Evolutionary conservation across 2,888 invertebrate species (phyloP), one percentile per base, ranked within the genome.

Genomic region (Buathra laborator): DNA sequence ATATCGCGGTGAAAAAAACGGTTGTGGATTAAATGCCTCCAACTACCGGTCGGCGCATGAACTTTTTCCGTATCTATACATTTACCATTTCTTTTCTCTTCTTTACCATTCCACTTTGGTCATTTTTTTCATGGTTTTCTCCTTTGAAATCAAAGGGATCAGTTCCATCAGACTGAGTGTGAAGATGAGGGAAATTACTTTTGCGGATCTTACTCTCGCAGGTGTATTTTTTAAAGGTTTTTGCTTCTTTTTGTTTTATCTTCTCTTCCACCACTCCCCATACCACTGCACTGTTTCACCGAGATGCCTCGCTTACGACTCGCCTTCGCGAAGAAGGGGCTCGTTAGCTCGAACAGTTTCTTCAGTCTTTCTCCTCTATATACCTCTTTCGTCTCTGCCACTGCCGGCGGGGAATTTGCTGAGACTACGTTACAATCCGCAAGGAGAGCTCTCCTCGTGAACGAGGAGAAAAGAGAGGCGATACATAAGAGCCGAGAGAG

Each of bases 11-110:
- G 7, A 79, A 79, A 75, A 85, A 79, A 85, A 82, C 7, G 78
- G 78, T 82, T 79, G 66, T 56, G 79, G 80, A 85, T 83, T 83
- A 80, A 83, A 79, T 71, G 79, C 46, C 51, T 29, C 4, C n/a
- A 46, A 74, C 46, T 66, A 48, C 74, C 68, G 66, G 78, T 56
- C 56, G 24, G 56, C 3, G 62, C 48, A 75, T 66, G 32, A 59
- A 70, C 64, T 79, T 82, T 79, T 44, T 37, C 1, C 37, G 19
- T 59, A 68, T 66, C 64, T 53, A 81, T 74, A 37, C 70, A 48
- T 10, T 37, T 10, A 37, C 29, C 48, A 4, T 51, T 46, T 48
- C 16, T 37, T 29, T 53, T 66, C 12, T 29, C 48, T 43, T 19
- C 56, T 56, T 43, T 67, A 24, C 10, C 16, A 48, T 51, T 56